phyloP scores from a whole-genome alignment of 1,140 invertebrate genomes.

The Tigriopus japonicus region DNA sequence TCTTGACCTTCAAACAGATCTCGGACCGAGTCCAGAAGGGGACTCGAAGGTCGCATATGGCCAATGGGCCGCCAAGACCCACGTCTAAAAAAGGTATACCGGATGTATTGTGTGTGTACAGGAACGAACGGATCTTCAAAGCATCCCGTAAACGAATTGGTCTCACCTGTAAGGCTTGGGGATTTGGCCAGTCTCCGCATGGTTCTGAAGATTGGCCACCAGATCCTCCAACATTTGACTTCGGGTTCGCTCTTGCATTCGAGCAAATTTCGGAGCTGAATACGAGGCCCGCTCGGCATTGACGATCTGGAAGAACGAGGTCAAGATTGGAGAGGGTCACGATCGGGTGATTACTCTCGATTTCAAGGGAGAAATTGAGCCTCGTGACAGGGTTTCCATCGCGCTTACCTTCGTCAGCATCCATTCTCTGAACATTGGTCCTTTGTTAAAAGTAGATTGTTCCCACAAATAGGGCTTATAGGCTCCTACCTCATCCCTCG shows the following conservation, averaged over 20 bases:
- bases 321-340: background rate
- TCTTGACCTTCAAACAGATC: constrained; percentile 86
- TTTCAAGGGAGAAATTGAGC: too few relatives aligned
- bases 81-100: constrained; percentile 31
- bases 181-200: constrained; percentile 83
- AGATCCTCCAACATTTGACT: constrained; percentile 82
- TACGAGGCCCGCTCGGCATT: constrained; percentile 92
- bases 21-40: constrained; percentile 69
- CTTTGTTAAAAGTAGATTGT: constrained; percentile 81
- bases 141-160: background rate
- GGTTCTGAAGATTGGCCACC: constrained; percentile 77
- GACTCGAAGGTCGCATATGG: constrained; percentile 75
- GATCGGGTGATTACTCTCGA: too few relatives aligned
- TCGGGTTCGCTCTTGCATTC: constrained; percentile 76
- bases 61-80: constrained; percentile 86
- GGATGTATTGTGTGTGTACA: background rate
- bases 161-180: constrained; percentile 73
- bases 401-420: constrained; percentile 58
- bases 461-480: constrained; percentile 91
- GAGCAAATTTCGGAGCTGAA: constrained; percentile 85
- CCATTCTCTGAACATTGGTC: constrained; percentile 76
- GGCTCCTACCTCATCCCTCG: constrained; percentile 85
- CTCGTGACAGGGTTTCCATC: background rate
- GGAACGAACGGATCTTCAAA: background rate
- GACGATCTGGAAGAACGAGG: constrained; percentile 40